Percentiles rank a stretch among this genome's conserved stretches.
Evolutionary conservation across 2,113 vertebrate genomes (phyloP).

Genomic region (Holacanthus passer): DNA sequence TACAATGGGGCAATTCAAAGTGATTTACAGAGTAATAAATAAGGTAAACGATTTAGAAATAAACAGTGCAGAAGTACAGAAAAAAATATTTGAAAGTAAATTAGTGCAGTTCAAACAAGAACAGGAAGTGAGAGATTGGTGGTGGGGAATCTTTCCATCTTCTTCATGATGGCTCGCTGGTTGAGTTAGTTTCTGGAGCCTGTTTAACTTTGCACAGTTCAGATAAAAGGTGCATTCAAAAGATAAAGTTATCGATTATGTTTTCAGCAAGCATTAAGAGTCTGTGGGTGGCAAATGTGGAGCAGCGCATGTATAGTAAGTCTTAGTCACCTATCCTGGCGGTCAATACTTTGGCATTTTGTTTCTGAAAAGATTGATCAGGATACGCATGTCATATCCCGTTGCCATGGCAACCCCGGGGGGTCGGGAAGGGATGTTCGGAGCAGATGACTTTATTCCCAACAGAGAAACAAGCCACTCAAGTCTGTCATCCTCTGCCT

Average conservation of each 20-base stretch:
- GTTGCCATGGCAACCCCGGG: constrained; percentile 55
- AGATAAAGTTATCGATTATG: background rate
- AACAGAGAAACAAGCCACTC: constrained; percentile 43
- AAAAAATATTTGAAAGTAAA: too few species aligned
- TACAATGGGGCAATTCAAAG: too few species aligned
- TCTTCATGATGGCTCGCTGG: background rate
- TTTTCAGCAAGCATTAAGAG: constrained; percentile 30
- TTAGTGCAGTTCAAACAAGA: too few species aligned
- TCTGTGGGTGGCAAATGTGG: constrained; percentile 39
- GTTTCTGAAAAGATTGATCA: constrained; percentile 44
- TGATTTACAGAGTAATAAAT: too few species aligned
- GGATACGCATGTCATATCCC: constrained; percentile 43
- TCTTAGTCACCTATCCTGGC: constrained; percentile 31
- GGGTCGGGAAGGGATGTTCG: constrained; percentile 26
- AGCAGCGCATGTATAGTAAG: constrained; percentile 33
- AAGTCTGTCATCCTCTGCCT: constrained; percentile 43
- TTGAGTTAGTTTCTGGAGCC: background rate
- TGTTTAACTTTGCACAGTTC: background rate
- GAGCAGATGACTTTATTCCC: constrained; percentile 68
- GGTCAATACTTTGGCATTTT: constrained; percentile 31
- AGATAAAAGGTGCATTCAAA: background rate
- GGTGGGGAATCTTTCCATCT: constrained; percentile 5
- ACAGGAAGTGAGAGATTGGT: constrained; percentile 31
- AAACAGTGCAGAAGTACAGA: too few species aligned
- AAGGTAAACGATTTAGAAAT: too few species aligned